Base-by-base conservation (phyloP, 1,140 invertebrate genomes). In the Saccostrea cuccullata region DNA sequence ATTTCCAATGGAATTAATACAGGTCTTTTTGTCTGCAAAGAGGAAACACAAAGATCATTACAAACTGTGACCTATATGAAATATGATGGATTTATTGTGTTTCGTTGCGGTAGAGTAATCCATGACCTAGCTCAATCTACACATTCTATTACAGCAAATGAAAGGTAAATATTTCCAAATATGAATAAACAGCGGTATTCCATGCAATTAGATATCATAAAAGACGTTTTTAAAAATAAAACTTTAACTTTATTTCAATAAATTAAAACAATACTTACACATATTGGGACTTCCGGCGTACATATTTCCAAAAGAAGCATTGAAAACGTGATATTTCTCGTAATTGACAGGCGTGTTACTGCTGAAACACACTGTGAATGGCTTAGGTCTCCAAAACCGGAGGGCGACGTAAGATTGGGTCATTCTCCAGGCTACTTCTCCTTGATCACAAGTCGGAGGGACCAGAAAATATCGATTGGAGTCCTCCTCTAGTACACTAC, bases 31-130 rank as follows among this genome's bases (percentile, higher is more conserved):
- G 30, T 77, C 70, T 77, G 30, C 13, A 77, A 77, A 17, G 13
- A 2, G 26, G 36, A 77, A 26, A 36, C 17, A 23, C 23, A 30
- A 36, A 5, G 30, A 0, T 36, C 30, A 47, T 47, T 47, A 47
- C 47, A 47, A 47, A 47, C 47, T 47, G 47, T 47, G 67, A 26
- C 26, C 13, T 15, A 73, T 30, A 5, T 30, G 23, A 6, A 26
- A 26, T 30, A 20, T 36, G 70, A 30, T 77, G 13, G 70, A 36
- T 30, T 36, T 77, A 77, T 77, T 9, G 70, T 77, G 13, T 30
- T 77, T 77, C 12, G 67, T 73, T 73, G 23, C 67, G 67, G 23
- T 73, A 73, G 67, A 73, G 67, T 73, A 73, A 73, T 73, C 13
- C 26, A 15, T 30, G 26, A 12, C 26, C 11, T 36, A 13, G 47